These are phyloP conservation scores for Lamprologus speciosus DNA, from an alignment of 2,113 vertebrate genomes.

Conservation along the genomic window DNA sequence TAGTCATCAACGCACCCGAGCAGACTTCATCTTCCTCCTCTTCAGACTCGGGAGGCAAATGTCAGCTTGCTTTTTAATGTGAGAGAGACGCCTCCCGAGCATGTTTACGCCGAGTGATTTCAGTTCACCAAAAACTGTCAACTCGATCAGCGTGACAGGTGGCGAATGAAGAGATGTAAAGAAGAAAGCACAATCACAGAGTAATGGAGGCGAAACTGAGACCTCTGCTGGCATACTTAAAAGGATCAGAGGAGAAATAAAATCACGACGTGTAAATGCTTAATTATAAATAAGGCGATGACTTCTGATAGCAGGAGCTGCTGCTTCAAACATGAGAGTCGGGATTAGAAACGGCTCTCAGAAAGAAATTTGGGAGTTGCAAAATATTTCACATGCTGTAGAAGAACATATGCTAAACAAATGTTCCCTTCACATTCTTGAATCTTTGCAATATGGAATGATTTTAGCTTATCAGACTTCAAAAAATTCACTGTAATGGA, in stretches of 20 bases:
- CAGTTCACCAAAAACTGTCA: background rate
- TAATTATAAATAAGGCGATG: background rate
- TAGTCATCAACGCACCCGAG: background rate
- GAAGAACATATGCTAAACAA: background rate
- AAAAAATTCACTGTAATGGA: background rate
- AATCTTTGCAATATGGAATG: background rate
- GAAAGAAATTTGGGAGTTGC: background rate
- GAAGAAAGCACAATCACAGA: background rate
- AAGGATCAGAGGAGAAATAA: background rate
- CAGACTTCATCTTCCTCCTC: background rate
- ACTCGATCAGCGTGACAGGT: slow-evolving; percentile 15
- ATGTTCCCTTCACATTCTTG: background rate
- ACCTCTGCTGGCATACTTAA: background rate
- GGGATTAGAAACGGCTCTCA: background rate
- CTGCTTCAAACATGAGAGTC: background rate
- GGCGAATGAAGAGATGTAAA: background rate
- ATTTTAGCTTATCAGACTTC: background rate
- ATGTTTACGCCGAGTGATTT: slow-evolving; percentile 16
- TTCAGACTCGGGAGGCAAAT: background rate
- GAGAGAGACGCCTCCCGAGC: slow-evolving; percentile 4
- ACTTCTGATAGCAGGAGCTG: background rate
- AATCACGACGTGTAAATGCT: background rate
- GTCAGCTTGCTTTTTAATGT: background rate
- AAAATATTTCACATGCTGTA: background rate
- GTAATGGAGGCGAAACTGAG: background rate